Base-by-base conservation (phyloP, 2,888 invertebrate species). In the Pecten maximus region DNA sequence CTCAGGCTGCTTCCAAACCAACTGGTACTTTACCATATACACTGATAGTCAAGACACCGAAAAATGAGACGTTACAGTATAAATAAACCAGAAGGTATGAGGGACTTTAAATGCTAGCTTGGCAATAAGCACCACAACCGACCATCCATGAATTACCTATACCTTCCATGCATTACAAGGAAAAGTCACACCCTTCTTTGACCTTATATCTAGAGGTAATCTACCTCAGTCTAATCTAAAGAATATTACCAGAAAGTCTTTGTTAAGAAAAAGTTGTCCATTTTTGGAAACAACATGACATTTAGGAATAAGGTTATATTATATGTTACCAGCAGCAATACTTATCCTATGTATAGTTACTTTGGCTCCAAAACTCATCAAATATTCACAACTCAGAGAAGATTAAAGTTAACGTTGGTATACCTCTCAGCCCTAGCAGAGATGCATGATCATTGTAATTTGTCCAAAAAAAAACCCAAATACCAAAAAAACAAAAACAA, bases 351-450 rank as follows among this genome's bases (percentile, higher is more conserved):
- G 28, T 74, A 74, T 28, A 6, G 74, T 28, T 74, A 8, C 74
- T 74, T 15, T 2, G 28, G 74, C 28, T 74, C 35, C 74, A 35
- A 74, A 74, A 74, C 74, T 74, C 74, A 74, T 74, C 28, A 74
- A 74, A 35, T 74, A 35, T 74, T 74, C 35, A 74, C 74, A 54
- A 54, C 23, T 8, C 44, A 44, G 44, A 0, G 74, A 35, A 74
- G 74, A 74, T 74, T 74, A 74, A 74, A 74, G 74, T 35, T 10
- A 44, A n/a, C n/a, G n/a, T n/a, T n/a, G 74, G 74, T 74, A 74
- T 15, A 74, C 35, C 35, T 35, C 74, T 28, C 74, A 0, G 35
- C 74, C 74, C 35, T 74, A 60, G 28, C n/a, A 28, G 44, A n/a
- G n/a, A 54, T 54, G 54, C n/a, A n/a, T 54, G 54, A 54, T 54